These are phyloP conservation scores for Garra rufa DNA, from an alignment of 2,113 vertebrate genomes.

Conservation along the genomic window DNA sequence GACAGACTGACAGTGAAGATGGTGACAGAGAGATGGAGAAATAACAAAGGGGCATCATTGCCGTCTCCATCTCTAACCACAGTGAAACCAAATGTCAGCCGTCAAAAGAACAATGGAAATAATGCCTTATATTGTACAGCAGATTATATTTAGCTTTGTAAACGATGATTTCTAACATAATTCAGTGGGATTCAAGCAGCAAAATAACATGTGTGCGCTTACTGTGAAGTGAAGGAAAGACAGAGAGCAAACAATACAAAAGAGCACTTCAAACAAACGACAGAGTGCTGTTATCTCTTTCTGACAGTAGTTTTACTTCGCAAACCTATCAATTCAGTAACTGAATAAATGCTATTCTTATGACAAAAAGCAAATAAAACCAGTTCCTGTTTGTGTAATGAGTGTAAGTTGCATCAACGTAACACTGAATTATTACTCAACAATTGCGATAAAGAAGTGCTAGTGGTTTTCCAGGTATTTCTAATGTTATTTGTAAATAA, in stretches of 20 bases:
- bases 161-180: conserved; percentile 28
- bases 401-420: not conserved
- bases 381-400: not conserved
- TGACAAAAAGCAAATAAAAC: conserved; percentile 26
- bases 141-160: conserved; percentile 48
- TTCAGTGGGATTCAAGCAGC: conserved; percentile 17
- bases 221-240: conserved; percentile 37
- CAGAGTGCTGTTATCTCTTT: conserved; percentile 32
- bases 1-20: not conserved
- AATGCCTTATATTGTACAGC: conserved; percentile 13
- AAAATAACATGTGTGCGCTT: conserved; percentile 33
- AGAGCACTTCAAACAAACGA: not conserved
- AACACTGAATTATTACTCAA: not conserved
- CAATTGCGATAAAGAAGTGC: not conserved
- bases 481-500: not conserved
- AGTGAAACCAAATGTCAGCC: conserved; percentile 35
- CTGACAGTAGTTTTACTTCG: conserved; percentile 43
- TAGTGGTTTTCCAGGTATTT: not conserved
- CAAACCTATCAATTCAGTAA: conserved; percentile 17
- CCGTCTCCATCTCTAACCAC: conserved; percentile 34
- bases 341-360: conserved; percentile 29
- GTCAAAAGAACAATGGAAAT: conserved; percentile 35
- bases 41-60: conserved; percentile 29
- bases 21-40: not conserved
- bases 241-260: conserved; percentile 32